Percentiles rank a stretch among this genome's conserved stretches.
Evolutionary conservation across 2,888 invertebrate species (phyloP).

Genomic region (Lycocerus yunnanus): DNA sequence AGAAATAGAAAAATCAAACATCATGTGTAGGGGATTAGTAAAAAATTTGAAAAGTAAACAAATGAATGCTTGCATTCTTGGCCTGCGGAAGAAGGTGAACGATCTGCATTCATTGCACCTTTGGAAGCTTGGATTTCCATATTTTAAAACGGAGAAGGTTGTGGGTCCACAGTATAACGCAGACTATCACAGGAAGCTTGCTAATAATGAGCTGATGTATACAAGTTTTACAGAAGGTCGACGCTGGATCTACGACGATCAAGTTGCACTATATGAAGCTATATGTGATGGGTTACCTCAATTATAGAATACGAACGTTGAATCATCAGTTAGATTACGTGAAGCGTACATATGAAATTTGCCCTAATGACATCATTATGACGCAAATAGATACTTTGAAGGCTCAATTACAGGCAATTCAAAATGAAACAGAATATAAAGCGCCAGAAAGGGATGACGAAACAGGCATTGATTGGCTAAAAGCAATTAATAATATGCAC

Average conservation of each 20-base stretch:
- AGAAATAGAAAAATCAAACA: conserved; percentile 37
- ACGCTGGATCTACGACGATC: conserved; percentile 63
- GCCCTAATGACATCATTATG: conserved; percentile 42
- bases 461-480: conserved; percentile 64
- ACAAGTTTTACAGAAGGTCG: conserved; percentile 30
- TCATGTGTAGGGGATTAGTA: neutral
- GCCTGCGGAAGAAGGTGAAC: neutral
- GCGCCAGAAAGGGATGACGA: conserved; percentile 39
- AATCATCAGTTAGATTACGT: neutral
- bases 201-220: conserved; percentile 46
- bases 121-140: conserved; percentile 60
- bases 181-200: conserved; percentile 55
- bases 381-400: conserved; percentile 26
- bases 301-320: conserved; percentile 47
- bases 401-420: neutral
- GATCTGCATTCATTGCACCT: neutral
- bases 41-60: neutral
- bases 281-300: conserved; percentile 44
- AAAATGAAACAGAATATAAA: conserved; percentile 26
- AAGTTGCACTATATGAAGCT: conserved; percentile 58
- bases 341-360: neutral
- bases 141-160: conserved; percentile 66
- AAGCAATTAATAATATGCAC: conserved; percentile 56
- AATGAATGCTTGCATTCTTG: neutral
- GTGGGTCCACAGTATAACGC: conserved; percentile 63